Conservation (phyloP, 2,113 vertebrate genomes). For the Poeciliopsis retropinna region DNA sequence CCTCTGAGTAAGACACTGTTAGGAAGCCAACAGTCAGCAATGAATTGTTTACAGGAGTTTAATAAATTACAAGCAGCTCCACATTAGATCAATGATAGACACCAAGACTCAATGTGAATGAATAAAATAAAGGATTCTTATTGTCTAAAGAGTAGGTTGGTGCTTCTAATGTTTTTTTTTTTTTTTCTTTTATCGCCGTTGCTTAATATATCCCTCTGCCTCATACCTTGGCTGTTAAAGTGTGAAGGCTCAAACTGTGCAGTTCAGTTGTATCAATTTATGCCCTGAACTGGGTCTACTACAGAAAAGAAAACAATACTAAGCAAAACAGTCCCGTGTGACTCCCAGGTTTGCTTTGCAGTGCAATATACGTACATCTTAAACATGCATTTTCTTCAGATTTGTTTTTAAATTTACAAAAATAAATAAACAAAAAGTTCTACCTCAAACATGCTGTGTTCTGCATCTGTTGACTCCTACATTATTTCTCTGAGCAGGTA, state of each 20-base stretch:
- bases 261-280: conserved; percentile 20
- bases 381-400: not conserved
- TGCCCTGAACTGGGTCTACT: conserved; percentile 5
- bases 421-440: not conserved
- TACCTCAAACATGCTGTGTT: conserved; percentile 3
- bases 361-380: conserved; percentile 5
- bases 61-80: conserved; percentile 61
- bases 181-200: conserved; percentile 3
- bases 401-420: conserved; percentile 4
- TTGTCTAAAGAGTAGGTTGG: not conserved
- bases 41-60: conserved; percentile 44
- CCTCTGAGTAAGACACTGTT: conserved; percentile 19
- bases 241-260: conserved; percentile 30
- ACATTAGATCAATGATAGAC: conserved; percentile 17
- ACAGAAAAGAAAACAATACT: not conserved
- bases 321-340: not conserved
- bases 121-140: conserved; percentile 3
- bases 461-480: conserved; percentile 8
- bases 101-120: not conserved
- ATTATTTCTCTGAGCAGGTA: conserved; percentile 6
- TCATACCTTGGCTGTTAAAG: conserved; percentile 3
- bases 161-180: not conserved
- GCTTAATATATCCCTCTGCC: conserved; percentile 13
- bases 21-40: conserved; percentile 43
- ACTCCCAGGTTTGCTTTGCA: conserved; percentile 29